These are phyloP conservation scores for Eulemur macaco DNA, from an alignment of 2,113 vertebrate genomes.

Conservation along the genomic window DNA sequence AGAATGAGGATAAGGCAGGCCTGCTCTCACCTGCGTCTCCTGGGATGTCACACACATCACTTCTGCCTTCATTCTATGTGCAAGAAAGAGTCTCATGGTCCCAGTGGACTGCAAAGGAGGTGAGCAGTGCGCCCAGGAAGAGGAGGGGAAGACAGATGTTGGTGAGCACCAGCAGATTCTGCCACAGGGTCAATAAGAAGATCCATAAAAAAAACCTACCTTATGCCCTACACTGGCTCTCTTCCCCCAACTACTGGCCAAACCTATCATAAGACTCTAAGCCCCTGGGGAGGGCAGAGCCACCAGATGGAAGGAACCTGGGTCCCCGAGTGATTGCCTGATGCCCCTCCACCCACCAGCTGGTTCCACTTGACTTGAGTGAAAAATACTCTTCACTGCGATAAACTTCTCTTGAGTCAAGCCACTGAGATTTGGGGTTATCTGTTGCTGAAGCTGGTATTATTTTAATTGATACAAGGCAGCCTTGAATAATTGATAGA, in stretches of 20 bases:
- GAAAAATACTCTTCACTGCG: not conserved
- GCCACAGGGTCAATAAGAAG: not conserved
- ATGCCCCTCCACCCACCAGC: too few species aligned
- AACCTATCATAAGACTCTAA: not conserved
- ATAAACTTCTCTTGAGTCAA: not conserved
- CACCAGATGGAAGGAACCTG: not conserved
- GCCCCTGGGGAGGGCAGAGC: not conserved
- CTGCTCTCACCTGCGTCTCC: not conserved
- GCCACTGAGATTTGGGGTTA: not conserved
- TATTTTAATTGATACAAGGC: not conserved
- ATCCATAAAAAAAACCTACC: not conserved
- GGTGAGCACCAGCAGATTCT: not conserved
- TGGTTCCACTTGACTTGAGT: not conserved
- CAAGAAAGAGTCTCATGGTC: not conserved
- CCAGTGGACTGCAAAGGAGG: not conserved
- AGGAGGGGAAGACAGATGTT: not conserved
- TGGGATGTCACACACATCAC: fast-evolving
- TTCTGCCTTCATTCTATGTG: not conserved
- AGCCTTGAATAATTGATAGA: not conserved
- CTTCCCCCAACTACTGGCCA: not conserved
- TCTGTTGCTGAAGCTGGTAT: not conserved
- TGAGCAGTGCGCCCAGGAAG: not conserved
- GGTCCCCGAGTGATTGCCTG: not conserved
- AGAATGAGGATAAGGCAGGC: not conserved
- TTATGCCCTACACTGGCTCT: fast-evolving